Conservation (phyloP, 35 echinoderm and acorn worm genomes). For the Stichopus chloronotus region DNA sequence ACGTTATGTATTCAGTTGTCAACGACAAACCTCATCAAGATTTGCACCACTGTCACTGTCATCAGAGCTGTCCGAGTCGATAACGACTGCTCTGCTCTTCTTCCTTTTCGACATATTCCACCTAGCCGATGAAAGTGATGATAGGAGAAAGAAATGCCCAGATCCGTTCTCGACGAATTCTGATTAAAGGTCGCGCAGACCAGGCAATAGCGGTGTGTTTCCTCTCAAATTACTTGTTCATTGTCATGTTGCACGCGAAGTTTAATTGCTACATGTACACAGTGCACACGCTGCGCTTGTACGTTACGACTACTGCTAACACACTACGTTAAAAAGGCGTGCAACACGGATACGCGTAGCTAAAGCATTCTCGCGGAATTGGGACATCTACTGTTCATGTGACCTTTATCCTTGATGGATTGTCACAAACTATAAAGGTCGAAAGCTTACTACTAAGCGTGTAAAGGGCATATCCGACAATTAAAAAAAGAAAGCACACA, state of each 20-base stretch:
- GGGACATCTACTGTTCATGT: neutral
- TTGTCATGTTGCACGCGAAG: neutral
- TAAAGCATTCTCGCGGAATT: constrained; percentile 19
- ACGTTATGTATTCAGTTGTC: neutral
- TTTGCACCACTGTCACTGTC: constrained; percentile 56
- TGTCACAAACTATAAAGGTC: neutral
- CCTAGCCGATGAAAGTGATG: too few relatives aligned
- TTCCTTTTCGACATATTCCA: constrained; percentile 59
- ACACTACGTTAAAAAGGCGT: neutral
- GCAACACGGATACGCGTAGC: too few relatives aligned
- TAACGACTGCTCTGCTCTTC: constrained; percentile 65
- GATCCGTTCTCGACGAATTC: neutral
- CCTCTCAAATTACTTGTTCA: neutral
- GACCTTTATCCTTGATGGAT: neutral
- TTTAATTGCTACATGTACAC: neutral
- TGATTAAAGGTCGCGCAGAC: neutral
- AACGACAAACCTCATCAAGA: constrained; percentile 50
- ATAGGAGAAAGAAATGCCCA: neutral
- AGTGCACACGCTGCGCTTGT: too few relatives aligned
- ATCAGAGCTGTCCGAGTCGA: constrained; percentile 65
- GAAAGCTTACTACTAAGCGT: neutral
- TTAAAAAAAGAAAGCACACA: too few relatives aligned
- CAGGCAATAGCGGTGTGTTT: constrained; percentile 5
- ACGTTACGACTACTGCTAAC: neutral
- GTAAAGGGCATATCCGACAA: too few relatives aligned